phyloP scores from a whole-genome alignment of 1,140 invertebrate species.

The Agrilus planipennis region DNA sequence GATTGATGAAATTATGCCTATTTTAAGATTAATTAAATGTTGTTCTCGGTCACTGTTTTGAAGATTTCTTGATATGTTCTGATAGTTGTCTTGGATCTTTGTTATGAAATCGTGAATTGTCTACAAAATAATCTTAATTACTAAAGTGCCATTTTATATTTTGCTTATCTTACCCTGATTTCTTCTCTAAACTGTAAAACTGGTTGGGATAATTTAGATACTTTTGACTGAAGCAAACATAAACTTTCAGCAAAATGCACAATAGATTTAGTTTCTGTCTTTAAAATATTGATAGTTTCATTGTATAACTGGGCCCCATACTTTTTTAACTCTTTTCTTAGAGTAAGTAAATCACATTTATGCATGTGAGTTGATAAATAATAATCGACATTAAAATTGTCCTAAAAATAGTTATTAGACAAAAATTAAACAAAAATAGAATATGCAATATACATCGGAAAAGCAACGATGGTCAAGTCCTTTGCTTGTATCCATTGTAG shows the following conservation, averaged over 20 bases:
- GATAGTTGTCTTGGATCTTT: too few relatives aligned
- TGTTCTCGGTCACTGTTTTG: too few relatives aligned
- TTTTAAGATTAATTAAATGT: too few relatives aligned
- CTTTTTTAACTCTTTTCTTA: conserved; percentile 22
- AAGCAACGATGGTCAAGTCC: too few relatives aligned
- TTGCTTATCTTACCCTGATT: conserved; percentile 12
- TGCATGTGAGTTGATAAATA: conserved; percentile 22
- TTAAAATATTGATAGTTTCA: conserved; percentile 27
- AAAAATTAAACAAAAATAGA: too few relatives aligned
- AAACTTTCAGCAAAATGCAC: conserved; percentile 28
- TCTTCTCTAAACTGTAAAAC: conserved; percentile 25
- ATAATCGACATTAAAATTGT: conserved; percentile 22
- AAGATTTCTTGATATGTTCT: too few relatives aligned
- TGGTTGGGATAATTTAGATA: conserved; percentile 22
- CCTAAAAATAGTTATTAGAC: conserved; percentile 13
- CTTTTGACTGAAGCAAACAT: conserved; percentile 25
- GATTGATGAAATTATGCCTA: too few relatives aligned
- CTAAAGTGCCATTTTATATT: too few relatives aligned
- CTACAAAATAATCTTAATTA: too few relatives aligned
- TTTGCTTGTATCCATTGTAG: too few relatives aligned
- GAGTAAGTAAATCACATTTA: conserved; percentile 25
- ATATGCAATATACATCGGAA: too few relatives aligned
- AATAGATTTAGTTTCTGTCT: conserved; percentile 28
- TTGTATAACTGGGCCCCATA: conserved; percentile 23
- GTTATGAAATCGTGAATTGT: too few relatives aligned